phyloP scores from a whole-genome alignment of 1,140 invertebrate genomes.

The Magallana angulata region DNA sequence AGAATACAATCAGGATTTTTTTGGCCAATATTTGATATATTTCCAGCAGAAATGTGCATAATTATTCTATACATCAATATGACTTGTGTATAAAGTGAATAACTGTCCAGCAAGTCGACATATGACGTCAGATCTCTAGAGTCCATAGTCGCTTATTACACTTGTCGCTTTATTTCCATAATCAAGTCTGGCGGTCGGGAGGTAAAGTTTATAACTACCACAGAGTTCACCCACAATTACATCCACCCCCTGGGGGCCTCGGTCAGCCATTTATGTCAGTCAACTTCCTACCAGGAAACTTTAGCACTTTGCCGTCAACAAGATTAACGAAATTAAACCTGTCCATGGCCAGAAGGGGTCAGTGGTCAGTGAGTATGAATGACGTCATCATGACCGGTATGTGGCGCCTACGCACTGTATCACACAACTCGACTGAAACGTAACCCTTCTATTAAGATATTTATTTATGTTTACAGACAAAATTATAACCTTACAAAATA shows the following conservation, averaged over 20 bases:
- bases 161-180: constrained; percentile 2
- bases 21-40: too few species aligned
- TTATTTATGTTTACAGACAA: neutral
- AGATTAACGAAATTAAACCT: constrained; percentile 26
- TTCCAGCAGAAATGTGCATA: too few species aligned
- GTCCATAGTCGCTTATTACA: too few species aligned
- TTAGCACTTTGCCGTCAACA: constrained; percentile 21
- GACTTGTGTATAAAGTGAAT: too few species aligned
- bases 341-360: neutral
- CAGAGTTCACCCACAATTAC: neutral
- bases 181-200: constrained; percentile 5
- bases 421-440: too few species aligned
- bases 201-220: constrained; percentile 4
- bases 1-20: too few species aligned
- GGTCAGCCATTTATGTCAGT: constrained; percentile 8
- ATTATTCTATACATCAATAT: too few species aligned
- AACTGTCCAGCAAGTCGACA: too few species aligned
- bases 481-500: too few species aligned
- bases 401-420: neutral
- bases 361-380: neutral
- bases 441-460: neutral
- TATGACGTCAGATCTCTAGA: too few species aligned
- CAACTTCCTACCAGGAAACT: neutral
- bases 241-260: neutral
- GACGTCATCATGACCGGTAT: neutral